phyloP scores from a whole-genome alignment of 2,113 vertebrate genomes.

The Numenius arquata region DNA sequence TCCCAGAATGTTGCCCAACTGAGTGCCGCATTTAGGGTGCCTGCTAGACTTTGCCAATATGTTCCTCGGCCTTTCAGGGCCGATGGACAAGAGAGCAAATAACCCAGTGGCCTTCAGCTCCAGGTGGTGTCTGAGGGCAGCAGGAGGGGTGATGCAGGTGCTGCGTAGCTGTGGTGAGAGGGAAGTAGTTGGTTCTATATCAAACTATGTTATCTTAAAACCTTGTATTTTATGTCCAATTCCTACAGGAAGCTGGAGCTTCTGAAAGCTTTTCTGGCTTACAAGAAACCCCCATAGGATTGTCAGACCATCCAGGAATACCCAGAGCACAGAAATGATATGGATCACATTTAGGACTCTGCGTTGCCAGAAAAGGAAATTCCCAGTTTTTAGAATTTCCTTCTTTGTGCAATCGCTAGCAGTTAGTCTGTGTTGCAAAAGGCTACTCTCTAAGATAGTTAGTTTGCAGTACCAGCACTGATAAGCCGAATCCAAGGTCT shows the following conservation, averaged over 20 bases:
- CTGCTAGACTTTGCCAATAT: not conserved
- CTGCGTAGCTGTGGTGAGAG: not conserved
- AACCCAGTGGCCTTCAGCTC: not conserved
- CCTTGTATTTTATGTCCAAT: fast-evolving
- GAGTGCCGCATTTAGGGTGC: fast-evolving
- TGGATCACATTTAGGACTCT: not conserved
- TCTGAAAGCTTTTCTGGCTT: not conserved
- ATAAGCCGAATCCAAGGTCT: not conserved
- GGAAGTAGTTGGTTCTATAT: not conserved
- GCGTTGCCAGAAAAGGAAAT: not conserved
- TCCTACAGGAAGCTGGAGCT: not conserved
- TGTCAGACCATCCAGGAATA: not conserved
- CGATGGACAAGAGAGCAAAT: not conserved
- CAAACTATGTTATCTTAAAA: not conserved
- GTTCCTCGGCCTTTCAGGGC: not conserved
- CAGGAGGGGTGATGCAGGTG: not conserved
- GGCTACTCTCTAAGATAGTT: not conserved
- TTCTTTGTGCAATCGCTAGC: not conserved
- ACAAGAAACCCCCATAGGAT: not conserved
- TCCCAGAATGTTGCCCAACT: not conserved
- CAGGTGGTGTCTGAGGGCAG: not conserved
- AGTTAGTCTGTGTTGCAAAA: not conserved
- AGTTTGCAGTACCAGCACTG: not conserved
- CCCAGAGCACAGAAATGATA: not conserved
- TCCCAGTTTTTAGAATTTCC: not conserved